These are phyloP conservation scores for Scaptodrosophila latifasciaeformis DNA, from an alignment of 2,888 invertebrate genomes.

Conservation along the genomic window DNA sequence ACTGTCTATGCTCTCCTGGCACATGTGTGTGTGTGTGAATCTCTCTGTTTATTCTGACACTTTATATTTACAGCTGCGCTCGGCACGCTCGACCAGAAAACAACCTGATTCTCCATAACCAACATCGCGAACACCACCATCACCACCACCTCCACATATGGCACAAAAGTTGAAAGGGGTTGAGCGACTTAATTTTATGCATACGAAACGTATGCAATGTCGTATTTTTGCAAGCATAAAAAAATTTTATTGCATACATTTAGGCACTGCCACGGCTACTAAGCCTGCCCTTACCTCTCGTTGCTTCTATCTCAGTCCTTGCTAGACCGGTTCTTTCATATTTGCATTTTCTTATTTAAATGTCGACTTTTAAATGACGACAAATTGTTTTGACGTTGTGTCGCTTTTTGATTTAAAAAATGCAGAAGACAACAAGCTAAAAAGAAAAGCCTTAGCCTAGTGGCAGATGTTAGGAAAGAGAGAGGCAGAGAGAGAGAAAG, in stretches of 20 bases:
- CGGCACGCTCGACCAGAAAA: conserved; percentile 52
- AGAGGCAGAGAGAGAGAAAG: conserved; percentile 27
- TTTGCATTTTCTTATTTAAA: conserved; percentile 68
- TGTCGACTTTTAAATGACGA: conserved; percentile 68
- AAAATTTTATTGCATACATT: conserved; percentile 66
- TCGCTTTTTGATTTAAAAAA: conserved; percentile 64
- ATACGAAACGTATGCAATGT: conserved; percentile 57
- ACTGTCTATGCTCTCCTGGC: too few relatives aligned
- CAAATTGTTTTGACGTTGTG: conserved; percentile 68
- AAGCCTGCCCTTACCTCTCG: conserved; percentile 4
- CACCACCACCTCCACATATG: conserved; percentile 1
- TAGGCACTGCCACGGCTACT: conserved; percentile 34
- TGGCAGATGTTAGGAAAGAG: too few relatives aligned
- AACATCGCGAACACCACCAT: neutral
- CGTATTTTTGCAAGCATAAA: conserved; percentile 53
- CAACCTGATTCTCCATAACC: conserved; percentile 6
- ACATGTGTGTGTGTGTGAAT: conserved; percentile 9
- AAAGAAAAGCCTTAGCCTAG: too few relatives aligned
- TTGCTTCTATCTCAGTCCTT: conserved; percentile 1
- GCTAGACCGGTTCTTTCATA: conserved; percentile 40
- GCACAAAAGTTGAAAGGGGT: too few relatives aligned
- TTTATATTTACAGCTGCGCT: conserved; percentile 64
- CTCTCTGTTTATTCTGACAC: conserved; percentile 38
- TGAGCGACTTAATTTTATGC: conserved; percentile 56
- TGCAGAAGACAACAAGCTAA: conserved; percentile 9